Evolutionary conservation across 2,888 invertebrate genomes (phyloP).

Genomic region (Deroplatys truncata): DNA sequence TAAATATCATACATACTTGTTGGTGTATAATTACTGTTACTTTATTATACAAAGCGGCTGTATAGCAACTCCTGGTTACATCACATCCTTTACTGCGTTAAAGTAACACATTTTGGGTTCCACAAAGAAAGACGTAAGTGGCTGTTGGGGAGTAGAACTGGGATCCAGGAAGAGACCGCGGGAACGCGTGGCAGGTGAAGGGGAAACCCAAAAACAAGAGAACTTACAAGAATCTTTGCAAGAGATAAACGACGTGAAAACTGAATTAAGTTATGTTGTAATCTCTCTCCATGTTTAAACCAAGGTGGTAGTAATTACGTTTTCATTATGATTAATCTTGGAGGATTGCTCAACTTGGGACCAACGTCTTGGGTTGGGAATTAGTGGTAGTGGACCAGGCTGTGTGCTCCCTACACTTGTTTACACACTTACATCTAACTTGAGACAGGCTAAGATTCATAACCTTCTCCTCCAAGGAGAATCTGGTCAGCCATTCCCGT

Average conservation of each 20-base stretch:
- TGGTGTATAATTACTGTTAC: too few relatives aligned
- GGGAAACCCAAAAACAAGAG: not conserved
- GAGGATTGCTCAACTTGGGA: not conserved
- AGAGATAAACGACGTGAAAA: slow-evolving; percentile 22
- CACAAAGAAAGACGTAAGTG: not conserved
- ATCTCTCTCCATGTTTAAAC: not conserved
- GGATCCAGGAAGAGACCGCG: not conserved
- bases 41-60: too few relatives aligned
- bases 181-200: not conserved
- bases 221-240: slow-evolving; percentile 20
- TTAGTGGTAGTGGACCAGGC: not conserved
- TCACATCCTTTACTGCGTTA: not conserved
- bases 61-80: too few relatives aligned
- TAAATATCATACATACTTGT: too few relatives aligned
- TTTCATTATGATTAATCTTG: slow-evolving; percentile 27
- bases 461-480: not conserved
- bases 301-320: slow-evolving; percentile 26
- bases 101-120: not conserved
- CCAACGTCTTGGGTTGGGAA: not conserved
- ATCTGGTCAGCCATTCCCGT: not conserved
- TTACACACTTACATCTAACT: not conserved
- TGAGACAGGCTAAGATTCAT: not conserved
- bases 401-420: not conserved
- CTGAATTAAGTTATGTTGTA: slow-evolving; percentile 12
- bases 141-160: not conserved